Conservation (phyloP, 2,888 invertebrate genomes). For the Suillia variegata region DNA sequence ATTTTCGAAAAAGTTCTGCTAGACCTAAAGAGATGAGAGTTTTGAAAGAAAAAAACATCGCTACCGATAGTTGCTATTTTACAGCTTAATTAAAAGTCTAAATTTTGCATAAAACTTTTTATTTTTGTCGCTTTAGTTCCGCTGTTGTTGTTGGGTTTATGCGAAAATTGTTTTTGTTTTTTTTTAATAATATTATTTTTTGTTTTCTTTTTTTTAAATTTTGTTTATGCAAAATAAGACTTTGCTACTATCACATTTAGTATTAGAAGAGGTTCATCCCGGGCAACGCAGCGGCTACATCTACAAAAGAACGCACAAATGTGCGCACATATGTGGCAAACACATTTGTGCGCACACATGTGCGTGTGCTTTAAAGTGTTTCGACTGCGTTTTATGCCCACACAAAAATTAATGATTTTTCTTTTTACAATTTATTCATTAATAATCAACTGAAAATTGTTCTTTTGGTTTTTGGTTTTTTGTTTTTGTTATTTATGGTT, state of each 20-base stretch:
- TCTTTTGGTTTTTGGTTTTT: slow-evolving; percentile 7
- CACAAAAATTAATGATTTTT: slow-evolving; percentile 24
- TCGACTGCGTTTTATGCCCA: too few relatives aligned
- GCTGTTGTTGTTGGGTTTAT: slow-evolving; percentile 3
- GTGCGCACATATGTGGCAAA: too few relatives aligned
- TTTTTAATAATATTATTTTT: slow-evolving; percentile 18
- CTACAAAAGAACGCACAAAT: too few relatives aligned
- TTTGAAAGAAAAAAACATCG: background rate
- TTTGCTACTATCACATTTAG: slow-evolving; percentile 51
- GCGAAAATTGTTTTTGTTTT: slow-evolving; percentile 13
- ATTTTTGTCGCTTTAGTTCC: slow-evolving; percentile 13
- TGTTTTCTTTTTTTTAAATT: slow-evolving; percentile 25
- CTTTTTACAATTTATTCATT: slow-evolving; percentile 33
- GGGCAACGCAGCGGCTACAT: too few relatives aligned
- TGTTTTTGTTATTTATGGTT: background rate
- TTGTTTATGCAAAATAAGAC: slow-evolving; percentile 40
- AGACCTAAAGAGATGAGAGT: background rate
- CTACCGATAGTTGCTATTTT: slow-evolving; percentile 20
- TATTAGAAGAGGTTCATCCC: slow-evolving; percentile 45
- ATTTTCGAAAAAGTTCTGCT: background rate
- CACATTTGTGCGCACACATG: slow-evolving; percentile 35
- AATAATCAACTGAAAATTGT: slow-evolving; percentile 11
- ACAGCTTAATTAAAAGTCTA: slow-evolving; percentile 33
- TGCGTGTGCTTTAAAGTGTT: too few relatives aligned
- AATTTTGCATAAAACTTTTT: slow-evolving; percentile 31